Evolutionary conservation across 2,797 vertebrate genomes (phyloP).

Genomic region (Mus caroli): DNA sequence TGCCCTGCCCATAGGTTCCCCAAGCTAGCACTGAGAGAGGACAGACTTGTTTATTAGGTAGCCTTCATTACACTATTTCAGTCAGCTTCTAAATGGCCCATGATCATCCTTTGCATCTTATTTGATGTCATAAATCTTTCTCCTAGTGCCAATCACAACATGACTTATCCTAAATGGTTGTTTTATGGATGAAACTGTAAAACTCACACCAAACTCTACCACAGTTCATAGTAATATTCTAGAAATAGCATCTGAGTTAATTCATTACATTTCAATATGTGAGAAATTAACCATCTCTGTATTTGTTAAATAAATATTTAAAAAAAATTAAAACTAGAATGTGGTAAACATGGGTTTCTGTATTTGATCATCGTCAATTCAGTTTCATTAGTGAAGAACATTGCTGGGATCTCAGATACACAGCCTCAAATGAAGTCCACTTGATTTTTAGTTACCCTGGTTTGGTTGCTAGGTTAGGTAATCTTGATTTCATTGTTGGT

Average conservation of each 20-base stretch:
- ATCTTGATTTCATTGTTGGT: not conserved
- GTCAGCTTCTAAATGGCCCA: not conserved
- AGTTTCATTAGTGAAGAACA: conserved; percentile 26
- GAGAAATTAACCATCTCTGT: not conserved
- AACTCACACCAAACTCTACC: not conserved
- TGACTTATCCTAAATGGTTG: not conserved
- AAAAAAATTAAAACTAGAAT: conserved; percentile 18
- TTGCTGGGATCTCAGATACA: not conserved
- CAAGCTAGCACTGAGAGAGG: not conserved
- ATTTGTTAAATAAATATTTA: not conserved
- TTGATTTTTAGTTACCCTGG: not conserved
- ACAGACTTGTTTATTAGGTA: not conserved
- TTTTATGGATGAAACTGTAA: conserved; percentile 1
- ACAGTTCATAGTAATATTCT: not conserved
- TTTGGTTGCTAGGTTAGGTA: not conserved
- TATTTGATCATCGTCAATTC: not conserved
- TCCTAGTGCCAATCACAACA: not conserved
- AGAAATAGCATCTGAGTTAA: not conserved
- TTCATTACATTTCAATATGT: not conserved
- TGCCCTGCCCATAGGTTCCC: not conserved
- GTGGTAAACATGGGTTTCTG: not conserved
- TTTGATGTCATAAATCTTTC: not conserved
- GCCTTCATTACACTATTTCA: not conserved
- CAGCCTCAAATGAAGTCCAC: not conserved
- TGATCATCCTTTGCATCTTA: not conserved